phyloP scores from a whole-genome alignment of 2,888 invertebrate species.

The Pandemis cinnamomeana region DNA sequence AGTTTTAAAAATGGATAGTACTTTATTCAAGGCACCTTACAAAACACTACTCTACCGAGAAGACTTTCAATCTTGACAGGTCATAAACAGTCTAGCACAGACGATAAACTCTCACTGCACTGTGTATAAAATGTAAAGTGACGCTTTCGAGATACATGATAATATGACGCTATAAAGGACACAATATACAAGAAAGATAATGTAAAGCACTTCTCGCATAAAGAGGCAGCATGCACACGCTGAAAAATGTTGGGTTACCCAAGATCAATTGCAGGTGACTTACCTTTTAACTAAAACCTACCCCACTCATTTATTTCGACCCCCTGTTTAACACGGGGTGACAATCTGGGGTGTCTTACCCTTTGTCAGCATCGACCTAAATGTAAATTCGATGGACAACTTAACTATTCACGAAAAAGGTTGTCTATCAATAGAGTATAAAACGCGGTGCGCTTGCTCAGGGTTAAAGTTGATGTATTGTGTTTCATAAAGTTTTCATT shows the following conservation, averaged over 20 bases:
- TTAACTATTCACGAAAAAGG: constrained; percentile 41
- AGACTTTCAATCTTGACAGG: constrained; percentile 24
- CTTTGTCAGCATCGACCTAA: constrained; percentile 42
- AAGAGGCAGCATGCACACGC: constrained; percentile 11
- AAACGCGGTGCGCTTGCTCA: constrained; percentile 11
- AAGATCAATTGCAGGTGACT: constrained; percentile 49
- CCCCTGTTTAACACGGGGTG: constrained; percentile 39
- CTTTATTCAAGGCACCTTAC: background rate
- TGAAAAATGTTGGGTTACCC: constrained; percentile 53
- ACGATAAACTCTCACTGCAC: constrained; percentile 33
- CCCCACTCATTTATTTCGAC: constrained; percentile 53
- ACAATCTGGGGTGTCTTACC: constrained; percentile 40
- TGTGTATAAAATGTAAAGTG: constrained; percentile 35
- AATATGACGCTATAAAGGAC: constrained; percentile 13
- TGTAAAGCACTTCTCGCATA: constrained; percentile 15
- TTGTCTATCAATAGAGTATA: constrained; percentile 36
- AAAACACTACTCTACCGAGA: background rate
- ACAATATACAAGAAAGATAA: constrained; percentile 18
- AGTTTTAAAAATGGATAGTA: background rate
- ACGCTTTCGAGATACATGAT: constrained; percentile 21
- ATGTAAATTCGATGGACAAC: constrained; percentile 40
- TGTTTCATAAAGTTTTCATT: constrained; percentile 7
- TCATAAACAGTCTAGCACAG: constrained; percentile 22
- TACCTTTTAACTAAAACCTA: constrained; percentile 50
- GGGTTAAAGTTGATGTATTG: constrained; percentile 3